Evolutionary conservation across 2,888 invertebrate genomes (phyloP), one percentile per base, ranked within the genome.

Genomic region (Aricia artaxerxes): DNA sequence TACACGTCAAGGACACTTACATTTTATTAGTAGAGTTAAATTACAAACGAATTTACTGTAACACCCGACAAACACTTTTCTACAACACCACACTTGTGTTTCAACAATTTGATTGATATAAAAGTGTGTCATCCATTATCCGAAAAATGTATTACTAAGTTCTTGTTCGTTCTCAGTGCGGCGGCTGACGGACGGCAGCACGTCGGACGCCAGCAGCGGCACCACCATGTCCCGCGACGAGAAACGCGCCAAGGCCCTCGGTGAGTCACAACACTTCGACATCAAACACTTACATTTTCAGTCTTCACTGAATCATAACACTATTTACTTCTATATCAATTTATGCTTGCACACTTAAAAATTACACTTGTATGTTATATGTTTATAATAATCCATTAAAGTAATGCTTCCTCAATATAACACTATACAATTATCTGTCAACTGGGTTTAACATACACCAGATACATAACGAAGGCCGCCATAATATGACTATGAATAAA

Each of bases 141-240:
- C 0, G 2, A 49, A 49, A 49, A 49, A 2, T 2, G 1, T 49
- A 49, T 44, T 40, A 31, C 49, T 49, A 11, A 75, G 1, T 77
- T 72, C 40, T 80, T 4, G 31, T 53, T 13, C 72, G 79, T 77
- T 16, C 53, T 0, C 87, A 95, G 95, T 94, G 0, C 95, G 96
- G 0, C 89, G 94, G 1, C 79, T 96, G 83, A 94, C 94, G 13
- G 97, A 97, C 78, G 97, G 97, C 75, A 93, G 93, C 77, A 86
- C 92, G 82, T 94, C 94, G 0, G 94, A 94, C 82, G 90, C 91
- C 1, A 93, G 93, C 82, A 88, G 92, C 61, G 87, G 88, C 0
- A 97, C 97, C 81, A 97, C 97, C 86, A 87, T 98, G 84, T 96
- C 97, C 4, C 94, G 98, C 79, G 98, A 98, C 91, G 98, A 98